Base-by-base conservation (phyloP, 1,140 invertebrate species). In the Zaprionus lachaisei region DNA sequence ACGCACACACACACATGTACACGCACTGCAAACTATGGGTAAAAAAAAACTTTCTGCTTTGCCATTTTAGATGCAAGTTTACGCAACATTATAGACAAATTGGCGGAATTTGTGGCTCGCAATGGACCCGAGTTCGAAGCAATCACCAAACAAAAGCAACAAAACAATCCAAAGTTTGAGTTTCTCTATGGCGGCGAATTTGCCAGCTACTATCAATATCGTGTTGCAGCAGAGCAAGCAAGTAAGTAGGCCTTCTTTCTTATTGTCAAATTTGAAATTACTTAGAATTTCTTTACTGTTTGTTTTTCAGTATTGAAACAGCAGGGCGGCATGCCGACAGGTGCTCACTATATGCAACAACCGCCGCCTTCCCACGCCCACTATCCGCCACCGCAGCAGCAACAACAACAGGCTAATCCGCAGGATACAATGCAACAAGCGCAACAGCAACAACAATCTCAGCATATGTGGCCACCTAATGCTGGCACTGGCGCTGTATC, bases 81-180 rank as follows among this genome's bases (percentile, higher is more conserved):
- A 69, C 85, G 92, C 66, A 99, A 99, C 94, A 99, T 99, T 90
- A 99, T 99, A 89, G 98, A 99, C 94, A 99, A 99, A 95, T 94
- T 99, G 81, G 99, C 99, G 2, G 97, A 99, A 93, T 99, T 99
- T 95, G 99, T 99, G 64, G 98, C 98, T 73, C 94, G 98, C 92
- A 99, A 99, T 97, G 99, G 99, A 20, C 98, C 98, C 2, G 98
- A 99, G 93, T 99, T 99, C 94, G 99, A 99, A 94, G 96, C 97
- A 92, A 99, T 99, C 96, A 99, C 98, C 55, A 99, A 99, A 94
- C 97, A 97, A 87, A 99, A 99, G 94, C 98, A 99, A 93, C 97
- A 98, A 93, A 97, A 98, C 89, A 99, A 99, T 94, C 97, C 98
- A 14, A 98, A 98, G 92, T 99, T 99, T 94, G 95, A 96, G 78